A percentile compares a stretch with the other conserved stretches of the same genome.
phyloP scores from a whole-genome alignment of 2,888 invertebrate genomes.

The Clanis bilineata region DNA sequence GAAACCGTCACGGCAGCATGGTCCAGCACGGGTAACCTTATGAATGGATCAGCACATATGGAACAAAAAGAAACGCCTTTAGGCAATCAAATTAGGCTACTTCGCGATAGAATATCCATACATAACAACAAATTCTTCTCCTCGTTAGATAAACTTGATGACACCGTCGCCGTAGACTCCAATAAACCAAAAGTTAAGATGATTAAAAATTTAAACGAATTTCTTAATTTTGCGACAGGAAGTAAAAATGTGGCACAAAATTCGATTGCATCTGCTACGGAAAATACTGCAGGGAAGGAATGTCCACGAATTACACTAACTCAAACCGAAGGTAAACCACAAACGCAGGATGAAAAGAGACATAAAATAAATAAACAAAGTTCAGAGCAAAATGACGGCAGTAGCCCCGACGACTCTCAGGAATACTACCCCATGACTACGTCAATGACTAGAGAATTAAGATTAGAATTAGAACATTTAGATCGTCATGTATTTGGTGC shows the following conservation, averaged over 20 bases:
- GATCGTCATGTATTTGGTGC: constrained; percentile 91
- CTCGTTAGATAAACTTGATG: constrained; percentile 82
- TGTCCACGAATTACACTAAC: constrained; percentile 64
- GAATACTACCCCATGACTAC: constrained; percentile 94
- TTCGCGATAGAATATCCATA: constrained; percentile 69
- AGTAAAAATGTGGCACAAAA: constrained; percentile 68
- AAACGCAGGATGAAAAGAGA: constrained; percentile 46
- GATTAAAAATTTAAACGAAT: constrained; percentile 93
- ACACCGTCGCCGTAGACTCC: constrained; percentile 54
- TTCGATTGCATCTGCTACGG: constrained; percentile 46
- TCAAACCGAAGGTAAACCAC: constrained; percentile 61
- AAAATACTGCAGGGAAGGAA: constrained; percentile 52
- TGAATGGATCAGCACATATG: constrained; percentile 57
- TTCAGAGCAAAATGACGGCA: constrained; percentile 78
- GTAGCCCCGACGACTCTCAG: constrained; percentile 90
- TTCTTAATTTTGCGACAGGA: constrained; percentile 88
- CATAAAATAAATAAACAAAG: constrained; percentile 51
- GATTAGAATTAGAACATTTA: constrained; percentile 91
- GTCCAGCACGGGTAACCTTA: constrained; percentile 62
- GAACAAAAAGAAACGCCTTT: constrained; percentile 61
- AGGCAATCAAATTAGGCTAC: constrained; percentile 67
- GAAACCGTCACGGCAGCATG: constrained; percentile 41
- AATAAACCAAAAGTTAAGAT: constrained; percentile 69
- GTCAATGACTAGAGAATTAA: constrained; percentile 91
- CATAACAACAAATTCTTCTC: constrained; percentile 80